Percentiles rank a stretch among this genome's conserved stretches.
Evolutionary conservation across 2,113 vertebrate species (phyloP).

Genomic region (Recurvirostra avosetta): DNA sequence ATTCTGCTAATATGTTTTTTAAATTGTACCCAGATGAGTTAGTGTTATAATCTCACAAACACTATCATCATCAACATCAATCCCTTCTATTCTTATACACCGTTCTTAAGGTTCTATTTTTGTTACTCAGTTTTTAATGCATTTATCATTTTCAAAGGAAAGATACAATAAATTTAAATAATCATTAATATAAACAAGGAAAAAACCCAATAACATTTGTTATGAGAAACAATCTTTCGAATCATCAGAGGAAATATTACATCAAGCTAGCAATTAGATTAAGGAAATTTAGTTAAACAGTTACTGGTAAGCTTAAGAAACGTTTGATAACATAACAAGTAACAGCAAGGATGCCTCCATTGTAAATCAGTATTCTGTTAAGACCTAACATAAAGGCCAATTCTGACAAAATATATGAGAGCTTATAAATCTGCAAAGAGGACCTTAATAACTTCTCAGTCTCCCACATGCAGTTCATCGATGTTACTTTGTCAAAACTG

Average conservation of each 20-base stretch:
- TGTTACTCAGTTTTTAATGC: not conserved
- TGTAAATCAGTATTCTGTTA: not conserved
- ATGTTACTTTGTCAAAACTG: not conserved
- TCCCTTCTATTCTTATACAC: not conserved
- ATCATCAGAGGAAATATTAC: not conserved
- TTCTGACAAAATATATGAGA: not conserved
- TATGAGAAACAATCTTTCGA: not conserved
- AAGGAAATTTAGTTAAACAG: not conserved
- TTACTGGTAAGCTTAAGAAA: not conserved
- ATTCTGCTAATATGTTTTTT: not conserved
- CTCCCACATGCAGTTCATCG: fast-evolving
- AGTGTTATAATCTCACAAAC: not conserved
- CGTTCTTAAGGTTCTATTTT: not conserved
- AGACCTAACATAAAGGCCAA: not conserved
- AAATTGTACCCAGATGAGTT: not conserved
- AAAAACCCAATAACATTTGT: fast-evolving
- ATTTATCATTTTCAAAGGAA: not conserved
- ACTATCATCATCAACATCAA: not conserved
- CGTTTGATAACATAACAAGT: not conserved
- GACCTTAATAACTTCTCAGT: not conserved
- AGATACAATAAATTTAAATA: not conserved
- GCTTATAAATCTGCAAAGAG: not conserved
- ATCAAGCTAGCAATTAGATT: not conserved
- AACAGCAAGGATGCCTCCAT: not conserved
- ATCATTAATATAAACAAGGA: not conserved